A percentile compares a stretch with the other conserved stretches of the same genome.
phyloP scores from a whole-genome alignment of 53 echinoderm and acorn worm species.

The Holothuria scabra region DNA sequence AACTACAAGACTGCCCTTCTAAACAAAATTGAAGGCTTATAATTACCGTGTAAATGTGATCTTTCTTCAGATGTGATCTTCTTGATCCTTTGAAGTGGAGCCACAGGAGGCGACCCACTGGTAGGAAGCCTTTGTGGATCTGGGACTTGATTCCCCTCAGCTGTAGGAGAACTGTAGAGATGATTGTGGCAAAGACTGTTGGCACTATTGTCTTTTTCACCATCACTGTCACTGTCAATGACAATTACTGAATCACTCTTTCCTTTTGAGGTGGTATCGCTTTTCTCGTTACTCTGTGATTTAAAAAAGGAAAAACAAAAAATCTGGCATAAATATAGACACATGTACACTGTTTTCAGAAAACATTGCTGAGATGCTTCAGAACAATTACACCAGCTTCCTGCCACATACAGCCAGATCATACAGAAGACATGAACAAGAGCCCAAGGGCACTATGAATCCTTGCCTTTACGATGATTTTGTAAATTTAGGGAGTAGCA shows the following conservation, averaged over 20 bases:
- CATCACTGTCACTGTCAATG: slow-evolving; percentile 99
- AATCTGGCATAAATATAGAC: too few relatives aligned
- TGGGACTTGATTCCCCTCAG: slow-evolving; percentile 6
- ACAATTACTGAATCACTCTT: slow-evolving; percentile 93
- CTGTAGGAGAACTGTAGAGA: slow-evolving; percentile 19
- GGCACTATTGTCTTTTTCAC: slow-evolving; percentile 74
- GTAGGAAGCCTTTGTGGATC: slow-evolving; percentile 25
- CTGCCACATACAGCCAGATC: too few relatives aligned
- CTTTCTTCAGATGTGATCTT: slow-evolving; percentile 58
- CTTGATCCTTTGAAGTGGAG: slow-evolving; percentile 30
- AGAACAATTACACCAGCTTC: too few relatives aligned
- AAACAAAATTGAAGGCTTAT: too few relatives aligned
- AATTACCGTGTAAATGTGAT: slow-evolving; percentile 73
- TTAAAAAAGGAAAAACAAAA: too few relatives aligned
- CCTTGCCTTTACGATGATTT: too few relatives aligned
- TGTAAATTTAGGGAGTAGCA: too few relatives aligned
- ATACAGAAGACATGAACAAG: too few relatives aligned
- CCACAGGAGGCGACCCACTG: slow-evolving; percentile 8
- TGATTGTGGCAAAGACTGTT: slow-evolving; percentile 27
- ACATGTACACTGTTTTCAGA: too few relatives aligned
- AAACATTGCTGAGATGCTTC: too few relatives aligned
- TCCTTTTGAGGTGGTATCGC: slow-evolving; percentile 12
- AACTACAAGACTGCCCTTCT: too few relatives aligned
- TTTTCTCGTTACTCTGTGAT: slow-evolving; percentile 28
- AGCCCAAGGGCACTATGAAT: too few relatives aligned